Evolutionary conservation across 2,797 vertebrate species (phyloP).

Genomic region (Setipinna tenuifilis): DNA sequence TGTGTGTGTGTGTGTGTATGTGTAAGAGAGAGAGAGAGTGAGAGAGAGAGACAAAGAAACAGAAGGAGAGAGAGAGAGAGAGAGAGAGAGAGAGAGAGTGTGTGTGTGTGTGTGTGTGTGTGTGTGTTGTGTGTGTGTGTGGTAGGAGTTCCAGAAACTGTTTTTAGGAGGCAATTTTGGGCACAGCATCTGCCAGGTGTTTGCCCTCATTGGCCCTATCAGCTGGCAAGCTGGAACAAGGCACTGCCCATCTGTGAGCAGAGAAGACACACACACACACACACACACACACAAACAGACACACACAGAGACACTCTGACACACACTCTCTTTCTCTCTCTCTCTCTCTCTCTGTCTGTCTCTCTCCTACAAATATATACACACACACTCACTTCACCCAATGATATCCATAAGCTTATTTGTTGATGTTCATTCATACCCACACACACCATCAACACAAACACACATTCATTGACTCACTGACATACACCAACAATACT

Average conservation of each 20-base stretch:
- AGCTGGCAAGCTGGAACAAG: slow-evolving; percentile 56
- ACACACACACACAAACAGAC: neutral
- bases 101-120: neutral
- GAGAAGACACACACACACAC: slow-evolving; percentile 42
- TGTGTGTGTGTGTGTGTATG: too few species aligned
- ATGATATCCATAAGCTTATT: too few species aligned
- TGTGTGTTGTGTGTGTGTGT: neutral
- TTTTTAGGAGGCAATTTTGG: slow-evolving; percentile 42
- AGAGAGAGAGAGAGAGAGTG: neutral
- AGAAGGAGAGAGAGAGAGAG: too few species aligned
- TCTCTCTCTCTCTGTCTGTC: too few species aligned
- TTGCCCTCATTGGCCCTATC: slow-evolving; percentile 60
- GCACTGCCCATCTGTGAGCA: slow-evolving; percentile 66
- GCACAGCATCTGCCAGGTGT: slow-evolving; percentile 61
- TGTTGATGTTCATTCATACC: too few species aligned
- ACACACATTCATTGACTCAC: too few species aligned
- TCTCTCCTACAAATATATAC: too few species aligned
- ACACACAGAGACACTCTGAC: slow-evolving; percentile 26
- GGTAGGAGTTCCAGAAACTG: slow-evolving; percentile 36
- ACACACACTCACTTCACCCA: too few species aligned
- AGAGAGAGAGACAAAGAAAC: too few species aligned
- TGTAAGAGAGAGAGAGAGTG: too few species aligned
- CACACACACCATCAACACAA: too few species aligned
- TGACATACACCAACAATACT: too few species aligned
- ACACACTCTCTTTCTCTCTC: neutral